phyloP scores from a whole-genome alignment of 2,888 invertebrate genomes.

The Allolobophora icterica region DNA sequence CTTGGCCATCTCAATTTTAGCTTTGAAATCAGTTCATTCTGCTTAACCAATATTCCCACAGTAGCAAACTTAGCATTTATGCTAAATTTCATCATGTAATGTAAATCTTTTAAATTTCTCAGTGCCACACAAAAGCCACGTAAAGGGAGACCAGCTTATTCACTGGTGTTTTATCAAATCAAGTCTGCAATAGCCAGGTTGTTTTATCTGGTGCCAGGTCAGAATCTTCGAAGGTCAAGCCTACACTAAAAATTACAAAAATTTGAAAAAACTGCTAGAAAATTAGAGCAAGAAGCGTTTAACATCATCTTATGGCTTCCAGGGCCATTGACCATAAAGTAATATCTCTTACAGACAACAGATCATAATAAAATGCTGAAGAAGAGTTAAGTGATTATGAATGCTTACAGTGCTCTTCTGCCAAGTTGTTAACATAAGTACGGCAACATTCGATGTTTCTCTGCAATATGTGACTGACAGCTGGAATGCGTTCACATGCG shows the following conservation, averaged over 20 bases:
- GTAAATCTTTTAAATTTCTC: too few species aligned
- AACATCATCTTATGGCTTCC: neutral
- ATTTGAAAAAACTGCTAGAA: neutral
- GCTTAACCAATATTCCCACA: neutral
- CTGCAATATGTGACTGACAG: neutral
- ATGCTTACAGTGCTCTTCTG: neutral
- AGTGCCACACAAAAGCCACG: too few species aligned
- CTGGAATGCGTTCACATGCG: neutral
- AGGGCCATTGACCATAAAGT: neutral
- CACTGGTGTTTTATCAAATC: too few species aligned
- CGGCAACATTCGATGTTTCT: constrained; percentile 5
- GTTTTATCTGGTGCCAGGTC: too few species aligned
- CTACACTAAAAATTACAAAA: neutral
- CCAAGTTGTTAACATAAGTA: neutral
- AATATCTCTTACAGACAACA: neutral
- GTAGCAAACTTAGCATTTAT: neutral
- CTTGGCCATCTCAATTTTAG: neutral
- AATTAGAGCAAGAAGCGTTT: neutral
- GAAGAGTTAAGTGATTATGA: neutral
- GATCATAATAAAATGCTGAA: neutral
- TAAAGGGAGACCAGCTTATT: too few species aligned
- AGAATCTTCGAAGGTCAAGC: too few species aligned
- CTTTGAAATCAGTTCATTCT: neutral
- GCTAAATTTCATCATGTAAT: neutral
- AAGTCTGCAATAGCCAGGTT: too few species aligned